phyloP scores from a whole-genome alignment of 2,797 vertebrate genomes.

The Champsocephalus gunnari region DNA sequence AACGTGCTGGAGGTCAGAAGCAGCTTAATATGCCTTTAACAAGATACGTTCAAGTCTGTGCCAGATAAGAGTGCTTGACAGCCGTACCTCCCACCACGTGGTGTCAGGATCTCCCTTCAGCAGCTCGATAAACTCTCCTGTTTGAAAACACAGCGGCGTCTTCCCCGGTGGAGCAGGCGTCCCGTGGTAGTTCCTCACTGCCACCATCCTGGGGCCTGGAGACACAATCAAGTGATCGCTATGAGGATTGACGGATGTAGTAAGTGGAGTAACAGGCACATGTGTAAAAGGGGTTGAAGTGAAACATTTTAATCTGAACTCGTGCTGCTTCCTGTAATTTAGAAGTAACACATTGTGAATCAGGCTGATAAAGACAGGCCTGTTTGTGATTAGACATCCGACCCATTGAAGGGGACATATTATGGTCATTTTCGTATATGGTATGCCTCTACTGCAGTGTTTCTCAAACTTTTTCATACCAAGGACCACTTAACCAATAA shows the following conservation, averaged over 20 bases:
- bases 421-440: no score
- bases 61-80: not conserved
- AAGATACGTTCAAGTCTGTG: no score
- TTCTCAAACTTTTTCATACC: no score
- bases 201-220: constrained; percentile 98
- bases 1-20: not conserved
- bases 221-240: constrained; percentile 3
- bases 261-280: not conserved
- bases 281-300: not conserved
- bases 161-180: constrained; percentile 90
- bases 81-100: constrained; percentile 94
- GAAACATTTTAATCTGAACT: not conserved
- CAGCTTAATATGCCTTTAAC: not conserved
- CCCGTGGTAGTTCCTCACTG: constrained; percentile 94
- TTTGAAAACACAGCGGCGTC: constrained; percentile 90
- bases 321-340: not conserved
- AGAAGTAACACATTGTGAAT: not conserved
- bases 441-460: no score
- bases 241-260: not conserved
- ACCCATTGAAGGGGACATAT: not conserved
- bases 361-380: not conserved
- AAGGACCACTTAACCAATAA: no score
- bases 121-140: constrained; percentile 94
- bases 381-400: not conserved
- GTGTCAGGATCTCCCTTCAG: constrained; percentile 95